Conservation (phyloP, 2,888 invertebrate species). For the Chelonus formosanus region DNA sequence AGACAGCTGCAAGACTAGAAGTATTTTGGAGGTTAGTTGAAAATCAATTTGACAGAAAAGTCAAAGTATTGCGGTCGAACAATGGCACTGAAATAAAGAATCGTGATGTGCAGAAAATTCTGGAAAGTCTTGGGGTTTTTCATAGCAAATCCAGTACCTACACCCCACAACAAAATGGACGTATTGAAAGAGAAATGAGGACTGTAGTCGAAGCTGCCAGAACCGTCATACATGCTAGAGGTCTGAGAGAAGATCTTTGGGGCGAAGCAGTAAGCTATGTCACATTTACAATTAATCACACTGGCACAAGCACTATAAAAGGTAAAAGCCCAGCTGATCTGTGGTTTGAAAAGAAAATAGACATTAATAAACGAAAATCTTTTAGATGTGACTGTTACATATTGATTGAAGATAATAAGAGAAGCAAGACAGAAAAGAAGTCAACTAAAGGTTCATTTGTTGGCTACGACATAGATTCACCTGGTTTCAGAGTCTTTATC, state of each 20-base stretch:
- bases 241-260: constrained; percentile 29
- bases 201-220: constrained; percentile 52
- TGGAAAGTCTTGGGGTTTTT: constrained; percentile 48
- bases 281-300: constrained; percentile 41
- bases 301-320: constrained; percentile 35
- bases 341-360: constrained; percentile 39
- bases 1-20: constrained; percentile 41
- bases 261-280: constrained; percentile 32
- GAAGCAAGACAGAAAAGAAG: constrained; percentile 35
- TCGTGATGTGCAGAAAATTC: constrained; percentile 28
- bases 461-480: constrained; percentile 43
- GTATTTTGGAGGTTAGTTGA: constrained; percentile 45
- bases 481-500: constrained; percentile 30
- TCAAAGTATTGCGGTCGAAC: constrained; percentile 39
- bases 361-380: constrained; percentile 25
- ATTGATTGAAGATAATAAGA: constrained; percentile 35
- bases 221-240: constrained; percentile 40
- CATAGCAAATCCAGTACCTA: constrained; percentile 42
- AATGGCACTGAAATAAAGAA: constrained; percentile 50
- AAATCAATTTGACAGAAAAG: constrained; percentile 46
- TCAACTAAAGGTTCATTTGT: constrained; percentile 41
- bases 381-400: constrained; percentile 38
- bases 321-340: constrained; percentile 37
- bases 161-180: constrained; percentile 53
- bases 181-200: constrained; percentile 54